These are phyloP conservation scores for Oscheius myriophilus DNA, from an alignment of 2,888 invertebrate genomes.

Conservation along the genomic window DNA sequence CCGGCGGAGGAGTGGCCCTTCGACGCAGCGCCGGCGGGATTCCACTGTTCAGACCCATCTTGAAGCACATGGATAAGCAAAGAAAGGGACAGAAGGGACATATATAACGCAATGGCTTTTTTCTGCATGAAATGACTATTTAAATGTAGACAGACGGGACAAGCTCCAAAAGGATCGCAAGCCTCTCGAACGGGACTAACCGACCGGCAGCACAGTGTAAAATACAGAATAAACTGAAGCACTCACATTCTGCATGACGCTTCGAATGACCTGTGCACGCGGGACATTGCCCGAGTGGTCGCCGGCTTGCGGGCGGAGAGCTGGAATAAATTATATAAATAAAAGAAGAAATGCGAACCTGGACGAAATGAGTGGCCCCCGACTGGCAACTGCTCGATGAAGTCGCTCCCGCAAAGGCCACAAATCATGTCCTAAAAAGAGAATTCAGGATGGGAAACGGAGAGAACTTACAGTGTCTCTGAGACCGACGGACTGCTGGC, in stretches of 20 bases:
- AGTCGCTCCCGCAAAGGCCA: slow-evolving; percentile 33
- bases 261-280: too few species aligned
- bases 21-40: too few species aligned
- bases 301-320: too few species aligned
- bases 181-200: not conserved
- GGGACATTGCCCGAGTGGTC: too few species aligned
- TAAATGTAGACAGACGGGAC: too few species aligned
- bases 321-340: not conserved
- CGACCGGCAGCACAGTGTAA: not conserved
- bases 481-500: slow-evolving; percentile 31
- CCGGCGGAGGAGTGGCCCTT: too few species aligned
- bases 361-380: not conserved
- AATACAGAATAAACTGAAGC: not conserved
- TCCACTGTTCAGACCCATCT: too few species aligned
- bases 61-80: too few species aligned
- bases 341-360: not conserved
- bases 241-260: not conserved
- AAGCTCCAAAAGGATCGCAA: not conserved
- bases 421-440: slow-evolving; percentile 36
- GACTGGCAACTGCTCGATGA: slow-evolving; percentile 31
- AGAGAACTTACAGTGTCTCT: slow-evolving; percentile 24
- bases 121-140: too few species aligned
- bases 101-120: too few species aligned
- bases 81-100: too few species aligned
- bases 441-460: not conserved